Conservation (phyloP, 2,888 invertebrate genomes). For the Sphaerophoria rueppellii region DNA sequence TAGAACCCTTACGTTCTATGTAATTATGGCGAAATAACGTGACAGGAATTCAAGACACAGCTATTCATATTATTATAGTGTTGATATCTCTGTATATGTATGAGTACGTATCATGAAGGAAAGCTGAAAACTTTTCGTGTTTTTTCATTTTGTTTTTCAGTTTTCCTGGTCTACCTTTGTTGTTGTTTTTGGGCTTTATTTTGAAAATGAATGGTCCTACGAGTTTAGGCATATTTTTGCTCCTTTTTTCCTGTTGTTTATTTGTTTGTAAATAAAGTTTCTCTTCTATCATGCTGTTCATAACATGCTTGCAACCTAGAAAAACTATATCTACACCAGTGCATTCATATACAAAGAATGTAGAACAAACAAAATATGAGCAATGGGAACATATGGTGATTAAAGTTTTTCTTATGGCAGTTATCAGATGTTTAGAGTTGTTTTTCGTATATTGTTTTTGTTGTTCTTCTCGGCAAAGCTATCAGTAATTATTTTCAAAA, state of each 20-base stretch:
- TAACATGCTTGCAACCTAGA: not conserved
- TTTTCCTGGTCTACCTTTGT: conserved; percentile 12
- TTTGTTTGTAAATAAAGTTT: conserved; percentile 58
- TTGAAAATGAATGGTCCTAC: conserved; percentile 47
- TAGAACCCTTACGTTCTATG: conserved; percentile 64
- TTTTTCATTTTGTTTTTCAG: not conserved
- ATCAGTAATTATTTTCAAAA: conserved; percentile 56
- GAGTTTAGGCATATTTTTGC: conserved; percentile 30
- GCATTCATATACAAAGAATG: too few species aligned
- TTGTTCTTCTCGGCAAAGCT: conserved; percentile 32
- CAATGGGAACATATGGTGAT: conserved; percentile 50
- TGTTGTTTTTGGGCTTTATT: conserved; percentile 27
- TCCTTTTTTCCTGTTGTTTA: conserved; percentile 9
- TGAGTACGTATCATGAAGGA: conserved; percentile 1
- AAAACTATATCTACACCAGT: too few species aligned
- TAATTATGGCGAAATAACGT: conserved; percentile 71
- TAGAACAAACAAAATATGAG: not conserved
- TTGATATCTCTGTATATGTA: too few species aligned
- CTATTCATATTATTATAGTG: not conserved
- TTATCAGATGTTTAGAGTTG: conserved; percentile 59
- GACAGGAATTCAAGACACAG: conserved; percentile 60
- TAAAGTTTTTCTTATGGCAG: conserved; percentile 64
- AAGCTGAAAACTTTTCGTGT: conserved; percentile 11
- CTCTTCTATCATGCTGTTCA: conserved; percentile 34
- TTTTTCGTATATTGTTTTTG: not conserved